These are phyloP conservation scores for Athene cunicularia DNA, from an alignment of 2,113 vertebrate species.

Conservation along the genomic window DNA sequence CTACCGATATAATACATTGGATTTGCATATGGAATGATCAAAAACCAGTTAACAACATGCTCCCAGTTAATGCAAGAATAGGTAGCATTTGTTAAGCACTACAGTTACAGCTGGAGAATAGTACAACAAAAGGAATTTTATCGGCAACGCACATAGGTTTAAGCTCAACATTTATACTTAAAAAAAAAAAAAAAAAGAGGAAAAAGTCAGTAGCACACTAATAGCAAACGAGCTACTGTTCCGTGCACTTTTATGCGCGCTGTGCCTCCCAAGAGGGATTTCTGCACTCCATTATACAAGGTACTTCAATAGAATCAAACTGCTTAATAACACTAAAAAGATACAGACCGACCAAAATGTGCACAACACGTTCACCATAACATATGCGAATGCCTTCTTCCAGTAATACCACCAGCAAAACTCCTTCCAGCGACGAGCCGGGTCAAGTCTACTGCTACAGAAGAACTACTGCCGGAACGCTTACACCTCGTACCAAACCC, in stretches of 20 bases:
- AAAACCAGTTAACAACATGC: background rate
- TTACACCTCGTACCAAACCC: rapidly evolving
- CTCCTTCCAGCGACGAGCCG: rapidly evolving
- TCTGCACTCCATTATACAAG: background rate
- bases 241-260: rapidly evolving
- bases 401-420: background rate
- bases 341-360: rapidly evolving
- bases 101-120: background rate
- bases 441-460: rapidly evolving
- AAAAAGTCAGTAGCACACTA: background rate
- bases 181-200: no score
- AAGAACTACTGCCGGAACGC: rapidly evolving
- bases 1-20: background rate
- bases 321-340: rapidly evolving
- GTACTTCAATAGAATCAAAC: background rate
- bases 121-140: background rate
- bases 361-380: rapidly evolving
- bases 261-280: background rate
- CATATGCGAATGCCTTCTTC: rapidly evolving
- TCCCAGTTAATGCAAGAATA: background rate
- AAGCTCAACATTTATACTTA: background rate
- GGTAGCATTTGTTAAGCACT: background rate
- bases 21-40: background rate
- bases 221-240: background rate
- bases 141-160: background rate